Percentiles rank a stretch among this genome's conserved stretches.
Conservation (phyloP, 2,113 vertebrate genomes). For the Ivindomyrus marchei region DNA sequence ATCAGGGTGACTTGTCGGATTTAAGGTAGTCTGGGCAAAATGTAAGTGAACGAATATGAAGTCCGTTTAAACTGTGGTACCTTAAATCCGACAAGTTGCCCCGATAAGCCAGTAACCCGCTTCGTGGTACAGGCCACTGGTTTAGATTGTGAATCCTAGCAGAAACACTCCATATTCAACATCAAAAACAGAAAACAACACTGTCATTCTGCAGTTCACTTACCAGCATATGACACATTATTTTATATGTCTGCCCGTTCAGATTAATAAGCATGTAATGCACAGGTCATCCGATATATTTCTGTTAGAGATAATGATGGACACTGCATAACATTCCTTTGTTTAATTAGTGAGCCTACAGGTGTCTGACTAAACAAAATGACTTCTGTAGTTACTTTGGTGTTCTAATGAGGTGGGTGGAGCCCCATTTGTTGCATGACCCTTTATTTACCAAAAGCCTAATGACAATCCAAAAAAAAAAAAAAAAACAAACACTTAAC, state of each 20-base stretch:
- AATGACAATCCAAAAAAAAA: not conserved
- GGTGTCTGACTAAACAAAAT: not conserved
- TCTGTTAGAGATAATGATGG: not conserved
- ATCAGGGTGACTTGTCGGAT: no score
- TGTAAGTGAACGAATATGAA: no score
- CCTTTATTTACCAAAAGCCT: not conserved
- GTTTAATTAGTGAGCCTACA: not conserved
- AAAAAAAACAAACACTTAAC: not conserved
- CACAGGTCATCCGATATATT: not conserved
- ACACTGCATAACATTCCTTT: not conserved
- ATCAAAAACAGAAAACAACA: not conserved
- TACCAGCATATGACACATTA: not conserved
- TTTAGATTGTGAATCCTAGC: not conserved
- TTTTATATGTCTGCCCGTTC: not conserved
- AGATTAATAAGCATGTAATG: not conserved
- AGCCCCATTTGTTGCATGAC: not conserved
- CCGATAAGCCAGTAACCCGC: no score
- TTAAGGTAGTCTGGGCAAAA: no score
- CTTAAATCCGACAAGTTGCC: no score
- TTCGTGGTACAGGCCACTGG: no score
- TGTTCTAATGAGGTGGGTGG: not conserved
- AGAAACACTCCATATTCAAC: not conserved
- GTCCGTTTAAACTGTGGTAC: no score
- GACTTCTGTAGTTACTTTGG: not conserved
- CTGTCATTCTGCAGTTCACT: not conserved